Base-by-base conservation (phyloP, 1,140 invertebrate genomes). In the Drosophila persimilis region DNA sequence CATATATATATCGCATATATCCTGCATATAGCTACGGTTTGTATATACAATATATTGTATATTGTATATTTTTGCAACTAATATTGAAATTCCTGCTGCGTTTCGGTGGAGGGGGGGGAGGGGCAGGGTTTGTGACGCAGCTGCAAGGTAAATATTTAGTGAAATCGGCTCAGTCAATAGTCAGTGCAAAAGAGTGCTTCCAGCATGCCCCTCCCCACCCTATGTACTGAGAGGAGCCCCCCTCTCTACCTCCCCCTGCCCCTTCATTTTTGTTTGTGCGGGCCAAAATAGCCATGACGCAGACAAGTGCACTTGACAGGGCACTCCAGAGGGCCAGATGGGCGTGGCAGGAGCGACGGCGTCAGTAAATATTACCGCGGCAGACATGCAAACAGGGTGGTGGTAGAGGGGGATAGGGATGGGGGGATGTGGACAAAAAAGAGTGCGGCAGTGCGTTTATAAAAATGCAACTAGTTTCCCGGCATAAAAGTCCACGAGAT, bases 241-340 rank as follows among this genome's bases (percentile, higher is more conserved):
- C 35, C 51, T 31, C 56, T 20, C 7, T 13, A 22, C 6, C 24
- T 22, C 31, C 8, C 31, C 17, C 45, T 17, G n/a, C n/a, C 11
- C 26, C 11, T 53, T 8, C 31, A 24, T 22, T 65, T 72, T 55
- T 69, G 65, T 60, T 84, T 84, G 47, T 85, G 69, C 64, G 57
- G 58, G 56, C 64, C 73, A 85, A 85, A 85, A 85, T 85, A 85
- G 81, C 81, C 81, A 86, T 85, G 81, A 86, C 81, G 81, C 79
- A 81, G 83, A 86, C 77, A 85, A 85, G 81, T 85, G 81, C 83
- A 77, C 81, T 85, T 85, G 81, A 85, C 81, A 85, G 81, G 73
- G 69, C 83, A 75, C 81, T 86, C 69, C 77, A 44, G 54, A 62
- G 46, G 54, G 45, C 46, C 9, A 26, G 22, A 60, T 50, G 67